These are phyloP conservation scores for Dolichotis patagonum DNA, from an alignment of 2,113 vertebrate genomes.

Conservation along the genomic window DNA sequence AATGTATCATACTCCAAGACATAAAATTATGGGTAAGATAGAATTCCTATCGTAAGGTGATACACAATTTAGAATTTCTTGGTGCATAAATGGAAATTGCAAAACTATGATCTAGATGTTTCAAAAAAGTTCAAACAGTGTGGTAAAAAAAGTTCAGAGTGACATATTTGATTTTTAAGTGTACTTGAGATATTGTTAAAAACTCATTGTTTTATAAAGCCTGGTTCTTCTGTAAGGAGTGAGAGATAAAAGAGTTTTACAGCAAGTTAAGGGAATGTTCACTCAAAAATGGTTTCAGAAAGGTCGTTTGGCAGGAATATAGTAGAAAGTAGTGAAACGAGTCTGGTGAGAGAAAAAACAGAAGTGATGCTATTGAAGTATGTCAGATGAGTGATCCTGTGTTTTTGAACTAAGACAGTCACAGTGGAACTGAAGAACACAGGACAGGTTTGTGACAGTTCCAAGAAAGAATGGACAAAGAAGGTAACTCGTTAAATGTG, in stretches of 20 bases:
- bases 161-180: slow-evolving; percentile 7
- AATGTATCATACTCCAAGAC: background rate
- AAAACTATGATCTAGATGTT: background rate
- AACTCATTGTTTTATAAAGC: background rate
- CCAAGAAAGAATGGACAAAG: background rate
- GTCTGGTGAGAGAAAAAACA: slow-evolving; percentile 35
- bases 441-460: slow-evolving; percentile 17
- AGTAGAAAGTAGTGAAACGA: background rate
- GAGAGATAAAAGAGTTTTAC: slow-evolving; percentile 16
- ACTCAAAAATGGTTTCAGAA: slow-evolving; percentile 6
- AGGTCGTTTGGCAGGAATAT: slow-evolving; percentile 22
- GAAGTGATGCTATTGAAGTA: background rate
- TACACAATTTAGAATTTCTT: background rate
- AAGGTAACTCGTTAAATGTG: background rate
- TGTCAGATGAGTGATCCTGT: slow-evolving; percentile 28
- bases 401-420: slow-evolving; percentile 10
- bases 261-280: background rate
- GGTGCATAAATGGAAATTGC: background rate
- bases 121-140: background rate
- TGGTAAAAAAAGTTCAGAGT: background rate
- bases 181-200: background rate
- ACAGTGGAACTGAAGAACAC: background rate
- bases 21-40: background rate
- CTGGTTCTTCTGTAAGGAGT: background rate
- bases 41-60: background rate